Evolutionary conservation across 2,797 vertebrate species (phyloP), one percentile per base, ranked within the genome.

Genomic region (Scleropages formosus): DNA sequence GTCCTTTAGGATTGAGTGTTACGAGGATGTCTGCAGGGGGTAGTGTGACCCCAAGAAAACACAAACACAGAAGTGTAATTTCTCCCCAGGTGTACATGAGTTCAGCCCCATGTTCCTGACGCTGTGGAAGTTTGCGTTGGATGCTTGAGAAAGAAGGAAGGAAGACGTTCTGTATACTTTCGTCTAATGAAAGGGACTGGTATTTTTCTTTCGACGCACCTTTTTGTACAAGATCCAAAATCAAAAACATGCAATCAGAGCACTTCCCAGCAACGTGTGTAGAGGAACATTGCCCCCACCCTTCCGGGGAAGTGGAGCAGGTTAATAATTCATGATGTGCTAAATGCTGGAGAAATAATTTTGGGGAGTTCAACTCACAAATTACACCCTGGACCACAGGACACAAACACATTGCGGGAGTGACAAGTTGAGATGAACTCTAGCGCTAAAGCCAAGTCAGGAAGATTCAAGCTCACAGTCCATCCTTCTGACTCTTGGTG

Each of bases 151-250:
- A 65, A 51, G 51, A 68, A 47, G 24, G 4, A 44, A 24, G 66
- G 46, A 11, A 22, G 16, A 68, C 49, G 24, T 12, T 68, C 46
- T 51, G 46, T 24, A 8, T 22, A 51, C 66, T 26, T 51, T 51
- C 39, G 31, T 31, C 31, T 39, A 68, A 26, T 68, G 47, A 47
- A 68, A 68, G 47, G 51, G 20, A 22, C 46, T 15, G 68, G 51
- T 68, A 51, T 51, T 47, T 68, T 46, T n/a, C n/a, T n/a, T 39
- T 22, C 44, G 68, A 8, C 31, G 6, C 7, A 15, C 46, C 26
- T 70, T 53, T 53, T 53, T 53, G 26, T 15, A 22, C 49, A 12
- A 56, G 68, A 70, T 56, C 47, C 47, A 70, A 56, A 49, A 70
- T 68, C 68, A 56, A 56, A 39, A 70, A 56, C 18, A 70, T 20